Evolutionary conservation across 2,888 invertebrate species (phyloP), one percentile per base, ranked within the genome.

Genomic region (Zonitis immaculata): DNA sequence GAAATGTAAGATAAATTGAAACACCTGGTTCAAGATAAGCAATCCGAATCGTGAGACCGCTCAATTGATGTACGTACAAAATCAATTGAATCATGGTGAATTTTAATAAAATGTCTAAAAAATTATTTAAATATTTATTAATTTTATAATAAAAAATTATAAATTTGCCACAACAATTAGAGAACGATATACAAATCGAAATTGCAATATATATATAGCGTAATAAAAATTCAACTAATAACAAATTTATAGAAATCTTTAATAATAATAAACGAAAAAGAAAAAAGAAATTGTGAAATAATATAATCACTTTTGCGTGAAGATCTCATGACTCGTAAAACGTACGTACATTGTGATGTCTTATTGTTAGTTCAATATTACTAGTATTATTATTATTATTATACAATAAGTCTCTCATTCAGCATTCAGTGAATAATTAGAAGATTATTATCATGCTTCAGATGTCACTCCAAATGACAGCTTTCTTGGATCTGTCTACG

Each of bases 401-500:
- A n/a, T n/a, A n/a, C n/a, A n/a, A n/a, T n/a, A n/a, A n/a, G n/a
- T n/a, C n/a, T n/a, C n/a, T n/a, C n/a, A n/a, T n/a, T n/a, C n/a
- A n/a, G n/a, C n/a, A 20, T 16, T 14, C 14, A 25, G 16, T 18
- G 18, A 27, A 44, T 22, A 27, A 27, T 12, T 16, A 22, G 20
- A 47, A 18, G 11, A 27, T 28, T 28, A 25, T 32, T 27, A 28
- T 44, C 28, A n/a, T 11, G 14, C 20, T 42, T 58, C 57, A 60
- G 18, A 61, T 58, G 56, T 89, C 88, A 39, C 86, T 85, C 91
- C 94, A 95, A 56, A 94, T 80, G 58, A 90, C 79, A 51, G 88
- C 89, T 63, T 86, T 86, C 76, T 89, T 92, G 64, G 86, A 82
- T 62, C 88, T 85, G 76, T 94, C 94, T 62, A 91, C 92, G 39